These are phyloP conservation scores for Chaetodon trifascialis DNA, from an alignment of 2,113 vertebrate genomes.

Conservation along the genomic window DNA sequence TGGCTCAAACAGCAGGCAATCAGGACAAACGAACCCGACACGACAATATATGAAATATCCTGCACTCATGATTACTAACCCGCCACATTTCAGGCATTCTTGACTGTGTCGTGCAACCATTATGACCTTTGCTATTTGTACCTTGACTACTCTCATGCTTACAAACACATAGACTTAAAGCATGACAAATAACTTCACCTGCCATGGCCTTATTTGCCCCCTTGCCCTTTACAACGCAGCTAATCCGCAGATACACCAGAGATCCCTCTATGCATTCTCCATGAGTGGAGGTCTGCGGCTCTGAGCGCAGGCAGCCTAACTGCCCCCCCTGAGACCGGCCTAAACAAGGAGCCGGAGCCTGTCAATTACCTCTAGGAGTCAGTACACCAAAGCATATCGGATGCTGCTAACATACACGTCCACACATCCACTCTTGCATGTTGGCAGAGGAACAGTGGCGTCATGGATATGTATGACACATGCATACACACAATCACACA, in stretches of 20 bases:
- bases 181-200: conserved; percentile 41
- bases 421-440: background rate
- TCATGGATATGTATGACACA: conserved; percentile 81
- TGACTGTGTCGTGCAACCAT: background rate
- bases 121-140: background rate
- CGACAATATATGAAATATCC: background rate
- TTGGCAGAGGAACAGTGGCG: conserved; percentile 49
- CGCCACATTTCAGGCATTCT: background rate
- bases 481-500: conserved; percentile 54
- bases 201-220: conserved; percentile 47
- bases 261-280: conserved; percentile 79
- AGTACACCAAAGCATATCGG: conserved; percentile 33
- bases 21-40: too few relatives aligned
- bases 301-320: conserved; percentile 66
- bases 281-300: conserved; percentile 70
- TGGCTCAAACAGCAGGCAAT: background rate
- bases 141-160: background rate
- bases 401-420: conserved; percentile 45
- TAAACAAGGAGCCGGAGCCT: conserved; percentile 65
- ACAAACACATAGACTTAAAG: conserved; percentile 36
- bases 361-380: conserved; percentile 77
- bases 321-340: conserved; percentile 66
- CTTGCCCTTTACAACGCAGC: conserved; percentile 33
- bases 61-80: background rate
- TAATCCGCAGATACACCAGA: conserved; percentile 72